Evolutionary conservation across 2,888 invertebrate species (phyloP).

Genomic region (Phasia obesa): DNA sequence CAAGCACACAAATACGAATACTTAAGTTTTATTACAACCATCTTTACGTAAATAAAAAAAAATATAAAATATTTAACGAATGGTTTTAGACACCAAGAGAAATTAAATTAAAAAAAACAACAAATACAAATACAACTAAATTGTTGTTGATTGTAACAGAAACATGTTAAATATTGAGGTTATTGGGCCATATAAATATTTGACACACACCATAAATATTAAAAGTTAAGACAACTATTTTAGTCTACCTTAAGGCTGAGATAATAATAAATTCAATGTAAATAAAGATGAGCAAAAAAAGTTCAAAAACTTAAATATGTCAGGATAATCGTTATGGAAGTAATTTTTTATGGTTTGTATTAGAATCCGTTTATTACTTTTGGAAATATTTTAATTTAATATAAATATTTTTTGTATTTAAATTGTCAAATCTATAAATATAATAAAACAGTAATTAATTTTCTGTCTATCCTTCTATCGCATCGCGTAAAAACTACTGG

Average conservation of each 20-base stretch:
- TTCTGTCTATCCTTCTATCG: too few relatives aligned
- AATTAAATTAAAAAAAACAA: not conserved
- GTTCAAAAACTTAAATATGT: not conserved
- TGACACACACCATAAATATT: not conserved
- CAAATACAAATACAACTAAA: constrained; percentile 1
- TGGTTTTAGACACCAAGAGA: not conserved
- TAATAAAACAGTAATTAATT: too few relatives aligned
- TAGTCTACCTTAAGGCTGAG: constrained; percentile 56
- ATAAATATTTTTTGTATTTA: not conserved
- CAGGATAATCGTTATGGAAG: not conserved
- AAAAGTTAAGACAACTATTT: constrained; percentile 7
- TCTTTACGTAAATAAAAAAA: constrained; percentile 12
- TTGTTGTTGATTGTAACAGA: constrained; percentile 2
- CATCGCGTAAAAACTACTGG: too few relatives aligned
- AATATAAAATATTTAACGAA: not conserved
- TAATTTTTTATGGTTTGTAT: not conserved
- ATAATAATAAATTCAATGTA: constrained; percentile 13
- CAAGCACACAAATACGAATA: not conserved
- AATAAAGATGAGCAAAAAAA: not conserved
- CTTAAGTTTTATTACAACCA: not conserved
- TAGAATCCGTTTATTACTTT: too few relatives aligned
- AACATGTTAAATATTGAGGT: constrained; percentile 34
- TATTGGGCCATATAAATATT: constrained; percentile 36
- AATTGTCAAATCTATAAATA: not conserved
- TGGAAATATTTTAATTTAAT: not conserved